These are phyloP conservation scores for Hippocampus comes DNA, from an alignment of 2,113 vertebrate species.

Conservation along the genomic window DNA sequence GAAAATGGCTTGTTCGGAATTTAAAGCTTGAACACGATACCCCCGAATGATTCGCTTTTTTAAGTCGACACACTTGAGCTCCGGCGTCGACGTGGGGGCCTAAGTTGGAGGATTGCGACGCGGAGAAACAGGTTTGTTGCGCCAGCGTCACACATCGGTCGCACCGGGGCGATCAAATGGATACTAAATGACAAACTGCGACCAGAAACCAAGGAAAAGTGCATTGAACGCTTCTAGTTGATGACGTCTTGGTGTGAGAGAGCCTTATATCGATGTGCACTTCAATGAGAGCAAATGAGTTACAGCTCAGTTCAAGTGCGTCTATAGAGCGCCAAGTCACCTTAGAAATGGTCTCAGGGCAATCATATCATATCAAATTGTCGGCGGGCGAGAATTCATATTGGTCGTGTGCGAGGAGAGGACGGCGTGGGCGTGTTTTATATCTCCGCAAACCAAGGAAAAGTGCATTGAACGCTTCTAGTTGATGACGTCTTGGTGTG, in stretches of 20 bases:
- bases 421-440: constrained; percentile 15
- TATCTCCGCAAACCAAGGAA: constrained; percentile 29
- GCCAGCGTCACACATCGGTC: constrained; percentile 17
- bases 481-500: no score
- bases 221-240: neutral
- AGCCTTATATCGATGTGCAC: no score
- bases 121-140: constrained; percentile 37
- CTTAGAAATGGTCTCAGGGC: no score
- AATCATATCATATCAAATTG: neutral
- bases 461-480: neutral
- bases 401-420: neutral
- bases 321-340: no score
- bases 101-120: constrained; percentile 36
- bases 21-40: neutral
- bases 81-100: constrained; percentile 34
- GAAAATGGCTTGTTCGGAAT: neutral
- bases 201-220: neutral
- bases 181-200: neutral
- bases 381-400: accelerated
- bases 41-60: neutral
- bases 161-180: neutral
- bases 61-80: neutral
- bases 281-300: no score
- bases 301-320: no score
- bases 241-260: neutral